Percentiles rank a stretch among this genome's conserved stretches.
phyloP scores from a whole-genome alignment of 2,888 invertebrate species.

The Camponotus fellah region DNA sequence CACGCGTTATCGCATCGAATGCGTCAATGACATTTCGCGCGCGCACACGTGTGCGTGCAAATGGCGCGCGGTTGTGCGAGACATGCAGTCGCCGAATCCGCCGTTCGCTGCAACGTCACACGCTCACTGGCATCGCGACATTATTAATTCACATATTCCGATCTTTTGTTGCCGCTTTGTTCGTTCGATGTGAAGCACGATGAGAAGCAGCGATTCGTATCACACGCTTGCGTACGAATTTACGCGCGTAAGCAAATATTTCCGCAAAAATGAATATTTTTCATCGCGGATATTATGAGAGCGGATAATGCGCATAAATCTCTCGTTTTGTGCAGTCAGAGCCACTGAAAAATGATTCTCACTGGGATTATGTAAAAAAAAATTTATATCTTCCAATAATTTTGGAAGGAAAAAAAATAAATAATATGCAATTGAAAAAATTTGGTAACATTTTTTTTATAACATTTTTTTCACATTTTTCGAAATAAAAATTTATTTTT shows the following conservation, averaged over 20 bases:
- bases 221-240: slow-evolving; percentile 15
- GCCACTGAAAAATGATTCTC: background rate
- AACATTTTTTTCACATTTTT: background rate
- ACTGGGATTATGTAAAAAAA: background rate
- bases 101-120: slow-evolving; percentile 26
- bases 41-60: slow-evolving; percentile 48
- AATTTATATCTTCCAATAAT: slow-evolving; percentile 4
- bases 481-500: background rate
- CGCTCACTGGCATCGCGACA: slow-evolving; percentile 27
- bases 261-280: background rate
- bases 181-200: slow-evolving; percentile 6
- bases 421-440: background rate
- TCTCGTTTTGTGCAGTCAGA: background rate
- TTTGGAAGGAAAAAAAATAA: slow-evolving; percentile 9
- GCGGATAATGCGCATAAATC: background rate
- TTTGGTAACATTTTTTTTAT: background rate
- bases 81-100: slow-evolving; percentile 38
- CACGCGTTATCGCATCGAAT: slow-evolving; percentile 54
- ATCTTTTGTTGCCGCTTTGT: slow-evolving; percentile 32
- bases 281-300: background rate
- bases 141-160: slow-evolving; percentile 48
- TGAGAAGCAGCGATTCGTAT: slow-evolving; percentile 2
- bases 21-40: slow-evolving; percentile 57
- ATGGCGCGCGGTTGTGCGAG: slow-evolving; percentile 38
- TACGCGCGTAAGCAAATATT: slow-evolving; percentile 5